Evolutionary conservation across 2,113 vertebrate species (phyloP).

Genomic region (Coryphaenoides rupestris): DNA sequence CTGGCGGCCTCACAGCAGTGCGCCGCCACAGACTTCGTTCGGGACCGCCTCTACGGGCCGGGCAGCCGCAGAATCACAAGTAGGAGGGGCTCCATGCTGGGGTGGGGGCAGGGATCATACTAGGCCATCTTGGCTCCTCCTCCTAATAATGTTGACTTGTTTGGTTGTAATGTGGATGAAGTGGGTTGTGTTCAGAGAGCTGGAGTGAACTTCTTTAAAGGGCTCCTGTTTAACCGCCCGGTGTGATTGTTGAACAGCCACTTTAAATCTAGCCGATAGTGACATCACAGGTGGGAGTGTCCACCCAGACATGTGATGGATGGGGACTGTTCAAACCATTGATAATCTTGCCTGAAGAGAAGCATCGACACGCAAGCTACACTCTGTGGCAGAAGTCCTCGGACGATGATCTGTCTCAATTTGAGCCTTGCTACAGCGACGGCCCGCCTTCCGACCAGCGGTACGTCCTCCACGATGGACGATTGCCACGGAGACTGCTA

Average conservation of each 20-base stretch:
- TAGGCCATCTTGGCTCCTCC: neutral
- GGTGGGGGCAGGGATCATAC: too few species aligned
- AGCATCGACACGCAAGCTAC: conserved; percentile 25
- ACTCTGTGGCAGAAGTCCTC: conserved; percentile 57
- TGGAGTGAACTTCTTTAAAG: neutral
- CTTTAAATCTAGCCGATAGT: neutral
- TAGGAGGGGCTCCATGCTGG: conserved; percentile 48
- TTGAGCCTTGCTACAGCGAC: conserved; percentile 45
- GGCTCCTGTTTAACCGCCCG: too few species aligned
- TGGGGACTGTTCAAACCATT: neutral
- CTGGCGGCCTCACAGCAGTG: conserved; percentile 64
- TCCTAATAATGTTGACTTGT: neutral
- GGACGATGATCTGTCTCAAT: conserved; percentile 51
- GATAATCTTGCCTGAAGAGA: neutral
- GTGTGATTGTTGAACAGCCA: neutral
- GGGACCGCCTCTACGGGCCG: conserved; percentile 76
- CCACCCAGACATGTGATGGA: neutral
- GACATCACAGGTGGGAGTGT: neutral
- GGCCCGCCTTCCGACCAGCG: neutral
- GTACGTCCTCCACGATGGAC: neutral
- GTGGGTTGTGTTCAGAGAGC: neutral
- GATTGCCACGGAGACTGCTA: neutral
- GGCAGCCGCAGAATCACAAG: conserved; percentile 76
- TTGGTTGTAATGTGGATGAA: neutral
- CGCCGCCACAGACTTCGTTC: conserved; percentile 78